phyloP scores from a whole-genome alignment of 2,797 vertebrate genomes.

The Poecilia wingei region DNA sequence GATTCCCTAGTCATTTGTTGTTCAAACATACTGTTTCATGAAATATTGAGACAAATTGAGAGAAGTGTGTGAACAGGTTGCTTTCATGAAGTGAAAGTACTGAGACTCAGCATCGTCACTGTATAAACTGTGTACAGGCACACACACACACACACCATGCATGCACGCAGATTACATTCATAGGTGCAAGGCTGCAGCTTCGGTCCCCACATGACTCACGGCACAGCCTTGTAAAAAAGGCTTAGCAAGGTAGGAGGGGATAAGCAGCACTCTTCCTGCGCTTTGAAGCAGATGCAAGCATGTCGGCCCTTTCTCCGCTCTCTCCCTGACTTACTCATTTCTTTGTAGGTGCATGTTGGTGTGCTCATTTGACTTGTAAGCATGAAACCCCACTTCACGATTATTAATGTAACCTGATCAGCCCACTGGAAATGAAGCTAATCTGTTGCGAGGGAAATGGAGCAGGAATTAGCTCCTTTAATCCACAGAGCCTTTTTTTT shows the following conservation, averaged over 20 bases:
- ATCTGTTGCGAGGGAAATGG: conserved; percentile 70
- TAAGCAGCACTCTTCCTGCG: conserved; percentile 70
- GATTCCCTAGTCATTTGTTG: conserved; percentile 37
- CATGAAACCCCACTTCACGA: conserved; percentile 57
- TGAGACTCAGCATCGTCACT: conserved; percentile 17
- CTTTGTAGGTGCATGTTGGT: conserved; percentile 32
- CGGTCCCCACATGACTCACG: conserved; percentile 72
- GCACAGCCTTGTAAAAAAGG: conserved; percentile 71
- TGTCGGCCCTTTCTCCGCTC: conserved; percentile 35
- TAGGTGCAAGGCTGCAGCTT: conserved; percentile 39
- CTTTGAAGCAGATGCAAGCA: conserved; percentile 68
- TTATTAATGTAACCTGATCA: conserved; percentile 72
- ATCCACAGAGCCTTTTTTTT: conserved; percentile 40
- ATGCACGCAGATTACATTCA: conserved; percentile 22
- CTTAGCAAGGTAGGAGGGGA: conserved; percentile 78
- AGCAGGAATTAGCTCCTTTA: conserved; percentile 53
- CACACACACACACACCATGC: conserved; percentile 7
- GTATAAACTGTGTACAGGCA: conserved; percentile 1
- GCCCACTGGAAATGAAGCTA: conserved; percentile 74
- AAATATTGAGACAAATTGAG: conserved; percentile 20
- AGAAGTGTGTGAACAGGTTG: conserved; percentile 17
- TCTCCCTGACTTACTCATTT: conserved; percentile 9
- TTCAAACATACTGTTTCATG: conserved; percentile 19
- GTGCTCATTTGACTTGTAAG: conserved; percentile 35
- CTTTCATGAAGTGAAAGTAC: conserved; percentile 25